Evolutionary conservation across 2,113 vertebrate species (phyloP).

Genomic region (Calidris pugnax): DNA sequence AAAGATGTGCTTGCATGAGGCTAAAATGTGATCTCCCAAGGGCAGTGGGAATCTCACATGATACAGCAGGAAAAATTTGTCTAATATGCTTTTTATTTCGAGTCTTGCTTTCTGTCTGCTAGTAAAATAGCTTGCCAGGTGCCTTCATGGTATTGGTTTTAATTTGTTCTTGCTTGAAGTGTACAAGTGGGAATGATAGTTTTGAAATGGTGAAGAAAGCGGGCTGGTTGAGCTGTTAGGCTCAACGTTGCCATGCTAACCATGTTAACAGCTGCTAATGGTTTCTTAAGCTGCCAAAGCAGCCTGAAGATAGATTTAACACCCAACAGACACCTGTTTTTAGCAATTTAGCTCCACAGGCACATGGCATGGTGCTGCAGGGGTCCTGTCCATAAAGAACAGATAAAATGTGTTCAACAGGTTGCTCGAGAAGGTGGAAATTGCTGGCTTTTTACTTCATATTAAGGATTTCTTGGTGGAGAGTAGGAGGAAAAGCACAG

Average conservation of each 20-base stretch:
- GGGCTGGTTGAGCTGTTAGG: not conserved
- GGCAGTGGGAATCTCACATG: not conserved
- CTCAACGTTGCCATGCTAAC: not conserved
- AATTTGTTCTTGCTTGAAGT: not conserved
- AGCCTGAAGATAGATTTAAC: slow-evolving; percentile 9
- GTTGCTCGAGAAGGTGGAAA: not conserved
- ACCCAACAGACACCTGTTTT: slow-evolving; percentile 33
- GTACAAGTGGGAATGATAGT: not conserved
- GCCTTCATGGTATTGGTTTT: not conserved
- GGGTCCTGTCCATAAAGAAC: not conserved
- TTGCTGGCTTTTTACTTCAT: not conserved
- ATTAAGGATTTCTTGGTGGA: not conserved
- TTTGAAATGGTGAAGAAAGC: not conserved
- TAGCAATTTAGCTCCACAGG: not conserved
- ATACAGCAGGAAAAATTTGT: not conserved
- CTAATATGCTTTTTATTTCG: not conserved
- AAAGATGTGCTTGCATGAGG: not conserved
- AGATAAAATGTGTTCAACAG: not conserved
- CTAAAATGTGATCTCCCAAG: not conserved
- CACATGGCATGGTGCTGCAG: not conserved
- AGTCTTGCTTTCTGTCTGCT: not conserved
- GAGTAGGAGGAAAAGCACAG: not conserved
- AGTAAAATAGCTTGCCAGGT: not conserved
- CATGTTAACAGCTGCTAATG: slow-evolving; percentile 41
- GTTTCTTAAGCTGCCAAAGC: slow-evolving; percentile 45